Evolutionary conservation across 2,797 vertebrate genomes (phyloP).

Genomic region (Gambusia yucatana): DNA sequence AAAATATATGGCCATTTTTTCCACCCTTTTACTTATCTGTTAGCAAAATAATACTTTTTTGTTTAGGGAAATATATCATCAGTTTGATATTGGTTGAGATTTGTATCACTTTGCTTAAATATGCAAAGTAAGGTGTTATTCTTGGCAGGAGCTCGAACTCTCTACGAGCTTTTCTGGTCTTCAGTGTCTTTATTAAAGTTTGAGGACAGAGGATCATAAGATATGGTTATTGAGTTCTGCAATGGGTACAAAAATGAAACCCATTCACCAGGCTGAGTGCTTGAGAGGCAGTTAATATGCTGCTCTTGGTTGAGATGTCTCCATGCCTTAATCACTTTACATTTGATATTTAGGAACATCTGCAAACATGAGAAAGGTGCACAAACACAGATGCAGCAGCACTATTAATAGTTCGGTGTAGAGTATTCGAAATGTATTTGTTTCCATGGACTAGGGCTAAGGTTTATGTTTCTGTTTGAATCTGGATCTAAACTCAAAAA

Average conservation of each 20-base stretch:
- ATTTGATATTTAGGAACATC: not conserved
- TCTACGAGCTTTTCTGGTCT: not conserved
- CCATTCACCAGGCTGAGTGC: not conserved
- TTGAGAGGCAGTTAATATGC: not conserved
- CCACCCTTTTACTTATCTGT: not conserved
- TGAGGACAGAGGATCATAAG: not conserved
- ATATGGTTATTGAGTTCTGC: not conserved
- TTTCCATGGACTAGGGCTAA: not conserved
- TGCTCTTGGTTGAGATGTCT: not conserved
- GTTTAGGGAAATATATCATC: not conserved
- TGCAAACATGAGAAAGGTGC: not conserved
- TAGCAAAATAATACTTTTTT: not conserved
- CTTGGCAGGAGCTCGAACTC: not conserved
- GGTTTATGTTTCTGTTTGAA: not conserved
- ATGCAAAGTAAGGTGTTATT: not conserved
- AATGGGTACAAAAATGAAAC: not conserved
- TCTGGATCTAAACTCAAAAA: not conserved
- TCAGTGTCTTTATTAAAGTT: not conserved
- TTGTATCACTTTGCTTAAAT: not conserved
- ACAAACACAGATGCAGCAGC: not conserved
- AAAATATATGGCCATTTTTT: not conserved
- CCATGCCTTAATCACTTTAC: not conserved
- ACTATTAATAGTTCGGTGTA: not conserved
- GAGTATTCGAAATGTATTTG: not conserved
- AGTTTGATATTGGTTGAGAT: not conserved